Percentiles rank a stretch among this genome's conserved stretches.
Evolutionary conservation across 1,140 invertebrate species (phyloP).

Genomic region (Melipona quadrifasciata): DNA sequence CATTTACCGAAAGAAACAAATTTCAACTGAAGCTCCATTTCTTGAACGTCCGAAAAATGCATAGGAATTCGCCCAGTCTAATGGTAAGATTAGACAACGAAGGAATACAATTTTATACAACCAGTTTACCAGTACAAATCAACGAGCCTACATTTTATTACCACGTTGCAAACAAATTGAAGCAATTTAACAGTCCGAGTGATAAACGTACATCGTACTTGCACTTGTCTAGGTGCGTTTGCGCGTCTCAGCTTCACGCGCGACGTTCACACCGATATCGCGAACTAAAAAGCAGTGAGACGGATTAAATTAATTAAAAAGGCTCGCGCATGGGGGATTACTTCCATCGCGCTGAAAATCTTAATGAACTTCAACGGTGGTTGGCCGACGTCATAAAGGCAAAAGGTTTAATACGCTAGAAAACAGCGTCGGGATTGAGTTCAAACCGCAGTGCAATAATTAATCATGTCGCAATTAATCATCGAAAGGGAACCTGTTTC

Average conservation of each 20-base stretch:
- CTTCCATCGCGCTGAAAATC: slow-evolving; percentile 25
- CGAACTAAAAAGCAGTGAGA: slow-evolving; percentile 6
- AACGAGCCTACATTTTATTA: background rate
- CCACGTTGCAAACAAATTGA: background rate
- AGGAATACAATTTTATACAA: background rate
- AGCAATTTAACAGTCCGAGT: slow-evolving; percentile 1
- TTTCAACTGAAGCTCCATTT: too few species aligned
- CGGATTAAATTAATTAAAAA: slow-evolving; percentile 38
- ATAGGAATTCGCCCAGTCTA: too few species aligned
- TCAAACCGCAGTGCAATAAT: background rate
- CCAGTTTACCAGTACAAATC: too few species aligned
- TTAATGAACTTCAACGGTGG: slow-evolving; percentile 20
- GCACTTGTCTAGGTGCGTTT: background rate
- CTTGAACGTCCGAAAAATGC: too few species aligned
- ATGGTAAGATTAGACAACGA: too few species aligned
- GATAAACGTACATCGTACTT: slow-evolving; percentile 21
- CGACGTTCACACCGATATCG: background rate
- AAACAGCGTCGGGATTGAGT: background rate
- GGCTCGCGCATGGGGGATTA: slow-evolving; percentile 5
- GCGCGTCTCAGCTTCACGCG: background rate
- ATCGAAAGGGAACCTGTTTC: background rate
- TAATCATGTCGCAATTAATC: background rate
- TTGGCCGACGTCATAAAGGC: background rate
- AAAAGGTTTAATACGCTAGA: slow-evolving; percentile 9
- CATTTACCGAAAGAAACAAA: too few species aligned